phyloP scores from a whole-genome alignment of 37 sponge, comb jelly and placozoan species.

The Halisarca cf. caerulea region DNA sequence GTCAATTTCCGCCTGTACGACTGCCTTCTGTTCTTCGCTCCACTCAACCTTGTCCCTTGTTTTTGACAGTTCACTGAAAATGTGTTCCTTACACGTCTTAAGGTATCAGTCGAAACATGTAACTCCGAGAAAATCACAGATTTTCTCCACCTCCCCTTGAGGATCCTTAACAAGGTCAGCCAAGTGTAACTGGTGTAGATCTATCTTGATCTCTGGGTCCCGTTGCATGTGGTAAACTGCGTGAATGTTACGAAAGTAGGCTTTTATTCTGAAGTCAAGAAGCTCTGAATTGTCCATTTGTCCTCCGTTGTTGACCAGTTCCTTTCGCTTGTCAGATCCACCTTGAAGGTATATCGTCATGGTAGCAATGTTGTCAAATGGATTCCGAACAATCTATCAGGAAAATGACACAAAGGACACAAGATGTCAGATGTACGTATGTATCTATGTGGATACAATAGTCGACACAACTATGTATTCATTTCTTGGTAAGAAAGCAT shows the following conservation, averaged over 20 bases:
- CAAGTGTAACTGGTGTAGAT: slow-evolving; percentile 12
- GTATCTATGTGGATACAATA: too few species aligned
- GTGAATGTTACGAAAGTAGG: slow-evolving; percentile 14
- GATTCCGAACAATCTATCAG: not conserved
- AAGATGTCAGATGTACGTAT: too few species aligned
- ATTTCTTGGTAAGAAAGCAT: not conserved
- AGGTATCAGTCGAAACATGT: not conserved
- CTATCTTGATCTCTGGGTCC: not conserved
- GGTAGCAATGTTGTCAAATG: slow-evolving; percentile 32
- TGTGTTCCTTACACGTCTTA: not conserved
- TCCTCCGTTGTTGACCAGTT: not conserved
- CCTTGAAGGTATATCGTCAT: slow-evolving; percentile 4
- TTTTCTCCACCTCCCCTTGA: not conserved
- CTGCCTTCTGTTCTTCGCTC: not conserved
- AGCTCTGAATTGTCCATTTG: slow-evolving; percentile 21
- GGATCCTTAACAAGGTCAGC: not conserved
- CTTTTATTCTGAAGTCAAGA: slow-evolving; percentile 21
- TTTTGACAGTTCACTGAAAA: slow-evolving; percentile 1
- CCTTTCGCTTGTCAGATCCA: not conserved
- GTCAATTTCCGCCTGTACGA: not conserved
- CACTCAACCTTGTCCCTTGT: slow-evolving; percentile 12
- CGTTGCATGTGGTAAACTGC: slow-evolving; percentile 7
- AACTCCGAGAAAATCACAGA: not conserved
- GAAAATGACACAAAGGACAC: too few species aligned
- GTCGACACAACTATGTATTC: not conserved